Evolutionary conservation across 2,113 vertebrate genomes (phyloP).

Genomic region (Phoxinus phoxinus): DNA sequence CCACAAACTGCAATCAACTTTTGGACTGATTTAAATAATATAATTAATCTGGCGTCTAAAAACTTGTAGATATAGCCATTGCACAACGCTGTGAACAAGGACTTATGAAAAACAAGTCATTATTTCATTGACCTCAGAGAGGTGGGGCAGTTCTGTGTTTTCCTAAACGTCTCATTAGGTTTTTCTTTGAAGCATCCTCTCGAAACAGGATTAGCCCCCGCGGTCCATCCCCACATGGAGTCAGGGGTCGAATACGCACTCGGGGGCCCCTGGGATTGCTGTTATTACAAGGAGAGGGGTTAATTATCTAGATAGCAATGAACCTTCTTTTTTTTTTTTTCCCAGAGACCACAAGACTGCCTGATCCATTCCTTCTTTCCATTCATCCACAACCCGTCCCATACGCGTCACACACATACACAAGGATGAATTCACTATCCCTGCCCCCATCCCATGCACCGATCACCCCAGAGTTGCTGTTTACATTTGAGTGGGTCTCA

Average conservation of each 20-base stretch:
- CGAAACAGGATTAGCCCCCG: constrained; percentile 44
- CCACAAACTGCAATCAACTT: constrained; percentile 15
- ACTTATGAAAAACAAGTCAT: constrained; percentile 25
- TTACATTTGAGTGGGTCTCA: constrained; percentile 56
- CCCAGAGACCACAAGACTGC: constrained; percentile 39
- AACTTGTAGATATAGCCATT: constrained; percentile 1
- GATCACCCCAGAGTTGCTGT: constrained; percentile 40
- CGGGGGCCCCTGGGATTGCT: constrained; percentile 2
- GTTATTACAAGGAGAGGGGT: constrained; percentile 32
- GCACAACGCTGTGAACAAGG: constrained; percentile 6
- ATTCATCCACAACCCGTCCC: constrained; percentile 42
- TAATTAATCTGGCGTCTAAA: constrained; percentile 22
- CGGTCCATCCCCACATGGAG: background rate
- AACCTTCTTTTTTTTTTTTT: constrained; percentile 29
- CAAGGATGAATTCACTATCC: background rate
- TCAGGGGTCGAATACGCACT: constrained; percentile 21
- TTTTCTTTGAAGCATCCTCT: constrained; percentile 34
- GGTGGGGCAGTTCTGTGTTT: constrained; percentile 34
- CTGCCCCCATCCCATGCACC: constrained; percentile 15
- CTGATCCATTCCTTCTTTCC: constrained; percentile 27
- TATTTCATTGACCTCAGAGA: constrained; percentile 34
- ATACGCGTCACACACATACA: background rate
- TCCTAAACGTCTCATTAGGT: constrained; percentile 38
- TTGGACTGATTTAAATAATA: background rate
- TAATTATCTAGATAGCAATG: constrained; percentile 54